Conservation (phyloP, 2,113 vertebrate genomes). For the Oryzias melastigma region DNA sequence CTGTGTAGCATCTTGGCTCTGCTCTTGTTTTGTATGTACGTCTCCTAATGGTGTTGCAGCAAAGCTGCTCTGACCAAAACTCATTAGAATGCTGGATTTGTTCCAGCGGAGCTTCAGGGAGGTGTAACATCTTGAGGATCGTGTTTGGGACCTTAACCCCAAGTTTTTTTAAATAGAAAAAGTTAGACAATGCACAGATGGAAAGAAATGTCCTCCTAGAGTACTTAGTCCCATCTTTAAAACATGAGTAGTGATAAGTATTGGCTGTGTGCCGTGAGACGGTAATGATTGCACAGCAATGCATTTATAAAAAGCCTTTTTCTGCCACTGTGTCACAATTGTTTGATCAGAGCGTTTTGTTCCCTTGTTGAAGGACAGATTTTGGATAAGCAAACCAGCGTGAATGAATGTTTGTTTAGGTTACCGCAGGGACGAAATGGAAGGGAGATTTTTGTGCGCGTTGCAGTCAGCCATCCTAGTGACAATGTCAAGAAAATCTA, state of each 20-base stretch:
- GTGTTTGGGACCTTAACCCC: too few species aligned
- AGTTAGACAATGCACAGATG: not conserved
- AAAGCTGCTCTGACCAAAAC: too few species aligned
- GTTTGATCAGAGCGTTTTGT: conserved; percentile 49
- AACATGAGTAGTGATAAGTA: too few species aligned
- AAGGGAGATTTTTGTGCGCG: conserved; percentile 2
- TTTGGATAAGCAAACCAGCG: conserved; percentile 21
- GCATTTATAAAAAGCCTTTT: conserved; percentile 38
- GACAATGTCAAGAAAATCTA: conserved; percentile 17
- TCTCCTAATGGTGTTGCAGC: too few species aligned
- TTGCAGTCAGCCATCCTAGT: conserved; percentile 32
- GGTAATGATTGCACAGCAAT: conserved; percentile 33
- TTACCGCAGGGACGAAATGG: not conserved
- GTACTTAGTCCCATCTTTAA: too few species aligned
- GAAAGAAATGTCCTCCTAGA: not conserved
- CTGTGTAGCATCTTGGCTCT: too few species aligned
- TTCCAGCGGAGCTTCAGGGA: too few species aligned
- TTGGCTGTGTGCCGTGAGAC: conserved; percentile 1
- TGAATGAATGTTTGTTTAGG: conserved; percentile 12
- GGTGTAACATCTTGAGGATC: too few species aligned
- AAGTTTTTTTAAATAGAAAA: not conserved
- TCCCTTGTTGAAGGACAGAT: conserved; percentile 37
- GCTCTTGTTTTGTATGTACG: too few species aligned
- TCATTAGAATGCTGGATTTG: too few species aligned
- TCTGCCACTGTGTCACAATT: conserved; percentile 7